Base-by-base conservation (phyloP, 2,797 vertebrate species). In the Sciurus vulgaris region DNA sequence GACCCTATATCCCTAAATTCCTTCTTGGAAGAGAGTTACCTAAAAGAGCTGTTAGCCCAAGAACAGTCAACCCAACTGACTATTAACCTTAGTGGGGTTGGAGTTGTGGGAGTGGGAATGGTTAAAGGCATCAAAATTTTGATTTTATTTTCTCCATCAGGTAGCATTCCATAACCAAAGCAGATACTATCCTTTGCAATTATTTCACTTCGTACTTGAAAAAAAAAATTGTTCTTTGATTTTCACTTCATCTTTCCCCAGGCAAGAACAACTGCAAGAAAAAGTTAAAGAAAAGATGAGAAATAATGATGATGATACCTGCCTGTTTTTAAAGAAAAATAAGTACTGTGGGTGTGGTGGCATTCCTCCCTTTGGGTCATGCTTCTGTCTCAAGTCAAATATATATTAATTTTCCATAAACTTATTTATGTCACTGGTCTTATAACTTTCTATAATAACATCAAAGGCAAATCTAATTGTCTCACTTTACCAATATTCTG, bases 391-490 rank as follows among this genome's bases (percentile, higher is more conserved):
- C 4, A 38, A 67, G 20, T 73, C 4, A 95, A 87, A 92, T 81
- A 38, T 85, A 0, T 44, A 30, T 65, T 74, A 74, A 35, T 73
- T 69, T 87, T 38, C 59, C 30, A 56, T 78, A 49, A 92, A 69
- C 4, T 35, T 56, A 22, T 22, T 87, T 59, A 90, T 65, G 18
- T 61, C 33, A 63, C 28, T 59, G 9, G 7, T 22, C 9, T 86
- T 79, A 49, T 63, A 72, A 54, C 28, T 51, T 1, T 89, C 30
- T 78, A 67, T 51, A 33, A 73, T 65, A 47, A 3, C 26, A 2
- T 5, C 81, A 88, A 93, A 77, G 56, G 14, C 47, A 95, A 91
- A 88, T 79, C 26, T 90, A 91, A 95, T 83, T 61, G 41, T 79
- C 28, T 89, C 61, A 74, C 33, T 77, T 74, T 59, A 7, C 1